Evolutionary conservation across 2,888 invertebrate genomes (phyloP), one percentile per base, ranked within the genome.

Genomic region (Dynastes grantii): DNA sequence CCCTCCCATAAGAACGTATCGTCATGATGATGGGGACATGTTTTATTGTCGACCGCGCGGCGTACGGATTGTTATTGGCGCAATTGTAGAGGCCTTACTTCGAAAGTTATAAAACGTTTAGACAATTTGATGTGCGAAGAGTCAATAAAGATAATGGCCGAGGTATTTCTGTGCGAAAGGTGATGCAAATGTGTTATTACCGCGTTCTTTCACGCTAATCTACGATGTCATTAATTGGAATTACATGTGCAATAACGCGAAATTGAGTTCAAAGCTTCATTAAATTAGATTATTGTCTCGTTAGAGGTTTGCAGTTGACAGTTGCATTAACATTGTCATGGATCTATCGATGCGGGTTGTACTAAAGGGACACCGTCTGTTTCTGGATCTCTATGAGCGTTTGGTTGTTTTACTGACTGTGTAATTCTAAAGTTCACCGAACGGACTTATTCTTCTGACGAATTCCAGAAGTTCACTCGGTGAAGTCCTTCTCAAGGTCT

Each of bases 281-380:
- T 75, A 75, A 75, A 61, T 75, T 61, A 61, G 73, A 75, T 75
- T 75, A 75, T 75, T 58, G 73, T 75, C 73, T 75, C 27, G 73
- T 75, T 61, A 75, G 61, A 45, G 22, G 45, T 29, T 68, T 29
- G 68, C 49, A 51, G 51, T 29, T 51, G 51, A 32, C 68, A 5
- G 29, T 51, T 68, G 27, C 49, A 68, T 51, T 68, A 51, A 68
- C 51, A 68, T 68, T 68, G 68, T 68, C 68, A 51, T 68, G 22
- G 68, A 68, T 68, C 68, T 68, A 8, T 6, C n/a, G 13, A 2
- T n/a, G 67, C 27, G 22, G 6, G 3, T 61, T 61, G 16, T 22
- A 27, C 22, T 9, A 61, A 27, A 2, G 32, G 5, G 5, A 5
- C 32, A 32, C 32, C 32, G 0, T 32, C 3, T 32, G 32, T 32